Evolutionary conservation across 1,140 invertebrate genomes (phyloP).

Genomic region (Orussus abietinus): DNA sequence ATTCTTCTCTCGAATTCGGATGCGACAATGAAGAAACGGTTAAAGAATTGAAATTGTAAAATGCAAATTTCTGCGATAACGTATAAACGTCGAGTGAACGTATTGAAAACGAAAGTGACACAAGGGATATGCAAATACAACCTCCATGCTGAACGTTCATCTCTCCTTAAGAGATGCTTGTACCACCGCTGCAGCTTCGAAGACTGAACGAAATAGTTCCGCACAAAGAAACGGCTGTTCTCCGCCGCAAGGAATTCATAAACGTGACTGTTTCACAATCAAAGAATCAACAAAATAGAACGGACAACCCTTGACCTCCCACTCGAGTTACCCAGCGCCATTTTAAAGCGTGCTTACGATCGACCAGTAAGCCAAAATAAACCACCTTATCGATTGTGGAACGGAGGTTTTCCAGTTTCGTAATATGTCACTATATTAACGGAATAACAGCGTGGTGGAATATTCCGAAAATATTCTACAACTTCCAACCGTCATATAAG

Average conservation of each 20-base stretch:
- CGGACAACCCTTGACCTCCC: slow-evolving; percentile 39
- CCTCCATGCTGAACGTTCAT: slow-evolving; percentile 45
- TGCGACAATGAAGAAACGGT: not conserved
- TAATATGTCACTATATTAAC: no score
- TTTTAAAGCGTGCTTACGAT: slow-evolving; percentile 24
- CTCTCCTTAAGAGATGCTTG: slow-evolving; percentile 23
- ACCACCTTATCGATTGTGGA: no score
- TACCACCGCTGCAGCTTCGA: not conserved
- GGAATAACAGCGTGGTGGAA: no score
- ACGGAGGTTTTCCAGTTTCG: no score
- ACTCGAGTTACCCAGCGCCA: slow-evolving; percentile 40
- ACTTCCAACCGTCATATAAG: no score
- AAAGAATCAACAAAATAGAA: slow-evolving; percentile 14
- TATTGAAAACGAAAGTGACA: slow-evolving; percentile 3
- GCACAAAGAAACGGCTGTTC: slow-evolving; percentile 7
- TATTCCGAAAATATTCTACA: no score
- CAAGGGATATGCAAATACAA: slow-evolving; percentile 24
- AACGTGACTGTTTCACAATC: slow-evolving; percentile 4
- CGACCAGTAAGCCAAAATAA: no score
- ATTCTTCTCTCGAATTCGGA: slow-evolving; percentile 6
- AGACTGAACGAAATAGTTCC: slow-evolving; percentile 1
- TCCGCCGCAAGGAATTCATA: slow-evolving; percentile 6
- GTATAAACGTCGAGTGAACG: not conserved
- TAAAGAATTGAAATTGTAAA: slow-evolving; percentile 1
- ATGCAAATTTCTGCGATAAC: slow-evolving; percentile 1